Conservation (phyloP, 2,113 vertebrate species). For the Odocoileus hemionus region DNA sequence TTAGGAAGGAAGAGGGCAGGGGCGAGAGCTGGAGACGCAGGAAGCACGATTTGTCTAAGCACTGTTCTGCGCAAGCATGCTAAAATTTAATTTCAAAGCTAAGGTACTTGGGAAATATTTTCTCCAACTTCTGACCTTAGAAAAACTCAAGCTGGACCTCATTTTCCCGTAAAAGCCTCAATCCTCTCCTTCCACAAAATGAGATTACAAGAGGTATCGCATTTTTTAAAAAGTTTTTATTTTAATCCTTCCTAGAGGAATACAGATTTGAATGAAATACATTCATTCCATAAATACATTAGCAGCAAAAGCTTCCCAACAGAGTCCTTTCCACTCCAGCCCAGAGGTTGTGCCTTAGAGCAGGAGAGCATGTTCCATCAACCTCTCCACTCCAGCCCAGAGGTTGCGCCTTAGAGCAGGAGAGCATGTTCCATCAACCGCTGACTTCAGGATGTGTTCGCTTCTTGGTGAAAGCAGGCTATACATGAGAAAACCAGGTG, state of each 20-base stretch:
- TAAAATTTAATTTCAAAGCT: neutral
- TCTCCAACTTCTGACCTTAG: neutral
- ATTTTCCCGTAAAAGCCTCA: neutral
- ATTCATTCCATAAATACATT: conserved; percentile 83
- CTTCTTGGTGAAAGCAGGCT: neutral
- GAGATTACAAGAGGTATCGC: neutral
- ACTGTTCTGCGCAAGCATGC: neutral
- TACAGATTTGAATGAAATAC: conserved; percentile 76
- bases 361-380: conserved; percentile 21
- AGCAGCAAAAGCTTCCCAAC: conserved; percentile 81
- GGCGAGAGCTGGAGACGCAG: neutral
- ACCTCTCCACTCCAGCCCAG: neutral
- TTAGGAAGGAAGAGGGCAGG: neutral
- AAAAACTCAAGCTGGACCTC: neutral
- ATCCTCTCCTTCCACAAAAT: neutral
- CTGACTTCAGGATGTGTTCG: neutral
- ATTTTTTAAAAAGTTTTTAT: conserved; percentile 30
- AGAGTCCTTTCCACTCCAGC: neutral
- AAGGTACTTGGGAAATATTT: neutral
- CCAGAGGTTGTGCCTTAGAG: conserved; percentile 45
- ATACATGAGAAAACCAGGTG: neutral
- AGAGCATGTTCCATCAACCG: conserved; percentile 10
- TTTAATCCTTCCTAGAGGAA: conserved; percentile 79
- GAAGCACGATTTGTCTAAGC: neutral
- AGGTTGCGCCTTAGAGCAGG: conserved; percentile 49